Evolutionary conservation across 2,888 invertebrate genomes (phyloP).

Genomic region (Atrina japonica): DNA sequence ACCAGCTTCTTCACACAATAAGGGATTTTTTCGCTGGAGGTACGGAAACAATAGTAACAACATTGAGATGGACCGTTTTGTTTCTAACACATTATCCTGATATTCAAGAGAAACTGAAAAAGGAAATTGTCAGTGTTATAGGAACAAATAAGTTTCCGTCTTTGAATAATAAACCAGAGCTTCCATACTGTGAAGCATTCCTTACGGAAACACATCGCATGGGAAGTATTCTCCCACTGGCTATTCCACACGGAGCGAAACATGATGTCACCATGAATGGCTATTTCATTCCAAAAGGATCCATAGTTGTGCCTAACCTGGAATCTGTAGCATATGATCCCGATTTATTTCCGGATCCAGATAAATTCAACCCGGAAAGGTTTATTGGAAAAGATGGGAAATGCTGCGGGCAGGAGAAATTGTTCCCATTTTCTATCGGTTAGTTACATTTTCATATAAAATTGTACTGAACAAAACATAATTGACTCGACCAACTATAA

Average conservation of each 20-base stretch:
- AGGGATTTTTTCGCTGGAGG: conserved; percentile 64
- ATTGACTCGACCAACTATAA: too few species aligned
- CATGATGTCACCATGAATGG: conserved; percentile 63
- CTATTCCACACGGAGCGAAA: conserved; percentile 52
- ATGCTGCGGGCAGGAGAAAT: conserved; percentile 34
- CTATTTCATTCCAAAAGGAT: conserved; percentile 66
- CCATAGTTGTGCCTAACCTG: conserved; percentile 57
- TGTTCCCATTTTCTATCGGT: conserved; percentile 57
- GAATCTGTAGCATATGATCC: conserved; percentile 58
- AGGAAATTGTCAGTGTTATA: conserved; percentile 73
- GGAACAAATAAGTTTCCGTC: conserved; percentile 57
- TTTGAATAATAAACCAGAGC: conserved; percentile 46
- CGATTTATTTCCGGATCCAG: conserved; percentile 54
- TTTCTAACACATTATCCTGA: conserved; percentile 90
- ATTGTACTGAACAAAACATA: too few species aligned
- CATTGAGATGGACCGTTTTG: conserved; percentile 91
- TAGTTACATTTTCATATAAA: conserved; percentile 8
- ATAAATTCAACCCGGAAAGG: conserved; percentile 61
- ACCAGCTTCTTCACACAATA: conserved; percentile 44
- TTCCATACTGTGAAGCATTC: conserved; percentile 65
- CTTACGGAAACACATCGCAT: conserved; percentile 64
- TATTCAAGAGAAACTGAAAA: conserved; percentile 66
- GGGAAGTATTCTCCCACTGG: conserved; percentile 63
- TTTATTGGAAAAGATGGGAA: conserved; percentile 52
- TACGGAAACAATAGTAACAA: conserved; percentile 89